phyloP scores from a whole-genome alignment of 2,797 vertebrate species.

The Heteromormyrus szaboi region DNA sequence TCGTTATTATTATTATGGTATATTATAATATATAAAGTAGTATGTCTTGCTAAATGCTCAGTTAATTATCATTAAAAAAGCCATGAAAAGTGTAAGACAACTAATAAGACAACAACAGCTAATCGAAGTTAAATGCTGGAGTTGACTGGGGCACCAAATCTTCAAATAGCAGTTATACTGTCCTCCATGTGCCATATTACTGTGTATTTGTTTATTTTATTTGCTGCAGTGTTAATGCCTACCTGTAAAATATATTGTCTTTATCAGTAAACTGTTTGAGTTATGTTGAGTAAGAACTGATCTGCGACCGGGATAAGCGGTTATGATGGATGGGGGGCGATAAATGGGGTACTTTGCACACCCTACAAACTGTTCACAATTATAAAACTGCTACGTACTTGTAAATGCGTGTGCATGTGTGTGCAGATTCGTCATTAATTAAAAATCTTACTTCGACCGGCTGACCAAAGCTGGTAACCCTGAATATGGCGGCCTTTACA shows the following conservation, averaged over 20 bases:
- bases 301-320: not conserved
- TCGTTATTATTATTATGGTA: not conserved
- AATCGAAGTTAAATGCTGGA: not conserved
- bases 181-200: not conserved
- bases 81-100: not conserved
- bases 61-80: not conserved
- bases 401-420: not conserved
- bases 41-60: not conserved
- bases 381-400: not conserved
- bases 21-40: not conserved
- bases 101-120: not conserved
- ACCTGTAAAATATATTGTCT: not conserved
- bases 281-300: not conserved
- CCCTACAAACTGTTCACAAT: not conserved
- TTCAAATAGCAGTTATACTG: not conserved
- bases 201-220: not conserved
- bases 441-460: not conserved
- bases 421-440: not conserved
- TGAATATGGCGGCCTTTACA: not conserved
- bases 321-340: not conserved
- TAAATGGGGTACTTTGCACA: not conserved
- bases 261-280: not conserved
- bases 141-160: not conserved
- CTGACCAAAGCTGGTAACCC: not conserved
- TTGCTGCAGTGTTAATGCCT: not conserved